Percentiles rank a stretch among this genome's conserved stretches.
phyloP scores from a whole-genome alignment of 2,888 invertebrate species.

The Athrips mouffetella region DNA sequence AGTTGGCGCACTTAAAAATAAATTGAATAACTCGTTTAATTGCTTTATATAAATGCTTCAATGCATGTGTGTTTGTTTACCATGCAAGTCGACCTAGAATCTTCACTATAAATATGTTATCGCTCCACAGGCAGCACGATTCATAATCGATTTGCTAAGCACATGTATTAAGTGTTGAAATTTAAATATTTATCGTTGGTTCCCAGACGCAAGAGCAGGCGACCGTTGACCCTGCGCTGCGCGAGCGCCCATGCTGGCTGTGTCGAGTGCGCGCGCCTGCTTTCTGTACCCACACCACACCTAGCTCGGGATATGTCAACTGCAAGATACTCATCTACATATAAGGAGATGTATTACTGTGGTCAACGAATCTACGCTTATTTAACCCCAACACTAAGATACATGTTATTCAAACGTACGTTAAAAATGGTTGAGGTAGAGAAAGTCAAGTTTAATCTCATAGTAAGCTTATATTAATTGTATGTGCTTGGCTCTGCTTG shows the following conservation, averaged over 20 bases:
- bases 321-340: not conserved
- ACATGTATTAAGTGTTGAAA: slow-evolving; percentile 76
- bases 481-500: too few relatives aligned
- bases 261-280: slow-evolving; percentile 43
- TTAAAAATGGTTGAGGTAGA: too few relatives aligned
- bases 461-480: too few relatives aligned
- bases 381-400: not conserved
- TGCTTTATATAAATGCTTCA: not conserved
- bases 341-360: slow-evolving; percentile 5
- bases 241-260: slow-evolving; percentile 30
- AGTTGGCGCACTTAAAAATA: not conserved
- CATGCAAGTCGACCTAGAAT: slow-evolving; percentile 37
- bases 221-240: slow-evolving; percentile 73
- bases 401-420: too few relatives aligned
- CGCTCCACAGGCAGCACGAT: slow-evolving; percentile 45
- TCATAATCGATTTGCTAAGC: slow-evolving; percentile 73
- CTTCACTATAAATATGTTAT: slow-evolving; percentile 46
- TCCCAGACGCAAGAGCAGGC: slow-evolving; percentile 66
- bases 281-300: slow-evolving; percentile 17
- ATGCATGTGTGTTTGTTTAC: slow-evolving; percentile 12
- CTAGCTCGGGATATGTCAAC: slow-evolving; percentile 15
- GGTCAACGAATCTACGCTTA: not conserved
- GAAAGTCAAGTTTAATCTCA: too few relatives aligned
- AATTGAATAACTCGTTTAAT: slow-evolving; percentile 4
- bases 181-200: slow-evolving; percentile 75